phyloP scores from a whole-genome alignment of 1,140 invertebrate genomes.

The Plectrocnemia conspersa region DNA sequence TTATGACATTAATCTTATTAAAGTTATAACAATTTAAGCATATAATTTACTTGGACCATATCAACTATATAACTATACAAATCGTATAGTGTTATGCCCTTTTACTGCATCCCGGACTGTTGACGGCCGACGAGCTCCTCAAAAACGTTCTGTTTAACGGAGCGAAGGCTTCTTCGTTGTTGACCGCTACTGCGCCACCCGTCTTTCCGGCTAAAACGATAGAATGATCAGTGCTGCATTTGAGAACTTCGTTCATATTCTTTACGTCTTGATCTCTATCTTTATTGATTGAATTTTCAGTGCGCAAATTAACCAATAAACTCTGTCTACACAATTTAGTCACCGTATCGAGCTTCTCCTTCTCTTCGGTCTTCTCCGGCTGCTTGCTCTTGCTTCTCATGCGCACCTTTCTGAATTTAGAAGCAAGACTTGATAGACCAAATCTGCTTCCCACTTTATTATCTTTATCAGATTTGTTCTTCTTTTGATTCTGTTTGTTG shows the following conservation, averaged over 20 bases:
- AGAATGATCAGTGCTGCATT: slow-evolving; percentile 29
- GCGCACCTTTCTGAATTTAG: slow-evolving; percentile 56
- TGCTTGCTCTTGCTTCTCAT: slow-evolving; percentile 46
- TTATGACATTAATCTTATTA: too few relatives aligned
- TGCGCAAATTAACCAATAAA: slow-evolving; percentile 55
- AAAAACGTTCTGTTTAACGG: background rate
- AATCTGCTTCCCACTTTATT: slow-evolving; percentile 45
- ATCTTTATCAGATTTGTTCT: slow-evolving; percentile 16
- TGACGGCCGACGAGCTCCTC: background rate
- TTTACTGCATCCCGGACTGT: slow-evolving; percentile 4
- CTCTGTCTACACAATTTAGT: slow-evolving; percentile 63
- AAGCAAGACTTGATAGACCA: slow-evolving; percentile 59
- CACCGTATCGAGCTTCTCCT: slow-evolving; percentile 51
- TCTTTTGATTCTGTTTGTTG: slow-evolving; percentile 36
- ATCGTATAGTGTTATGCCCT: slow-evolving; percentile 1
- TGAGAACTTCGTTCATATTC: slow-evolving; percentile 20
- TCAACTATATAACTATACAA: too few relatives aligned
- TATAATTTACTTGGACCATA: too few relatives aligned
- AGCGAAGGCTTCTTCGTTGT: slow-evolving; percentile 18
- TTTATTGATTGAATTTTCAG: slow-evolving; percentile 16
- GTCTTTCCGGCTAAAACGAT: slow-evolving; percentile 32
- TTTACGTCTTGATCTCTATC: slow-evolving; percentile 2
- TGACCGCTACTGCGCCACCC: slow-evolving; percentile 30
- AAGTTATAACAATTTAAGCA: too few relatives aligned
- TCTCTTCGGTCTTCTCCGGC: slow-evolving; percentile 40